These are phyloP conservation scores for Proctacanthus coquilletti DNA, from an alignment of 1,140 invertebrate species.

Conservation along the genomic window DNA sequence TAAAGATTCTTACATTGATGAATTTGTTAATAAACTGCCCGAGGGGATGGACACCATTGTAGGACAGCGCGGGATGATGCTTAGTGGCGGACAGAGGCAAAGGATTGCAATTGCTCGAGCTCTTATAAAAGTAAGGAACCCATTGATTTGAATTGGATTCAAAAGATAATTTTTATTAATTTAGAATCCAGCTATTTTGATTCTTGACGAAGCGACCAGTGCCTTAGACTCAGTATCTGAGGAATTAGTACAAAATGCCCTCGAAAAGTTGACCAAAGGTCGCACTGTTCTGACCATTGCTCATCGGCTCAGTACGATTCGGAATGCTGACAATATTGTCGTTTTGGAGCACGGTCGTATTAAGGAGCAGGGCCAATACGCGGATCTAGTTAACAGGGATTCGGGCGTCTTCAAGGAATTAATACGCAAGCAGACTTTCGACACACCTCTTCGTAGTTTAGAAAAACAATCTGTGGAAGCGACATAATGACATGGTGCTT, in stretches of 20 bases:
- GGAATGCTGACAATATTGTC: slow-evolving; percentile 77
- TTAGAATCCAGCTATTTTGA: slow-evolving; percentile 66
- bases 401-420: slow-evolving; percentile 46
- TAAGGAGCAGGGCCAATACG: slow-evolving; percentile 69
- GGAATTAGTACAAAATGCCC: slow-evolving; percentile 68
- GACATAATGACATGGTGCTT: too few species aligned
- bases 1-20: slow-evolving; percentile 61
- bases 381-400: slow-evolving; percentile 41
- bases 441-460: too few species aligned
- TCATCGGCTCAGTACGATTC: slow-evolving; percentile 82
- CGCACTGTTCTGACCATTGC: slow-evolving; percentile 86
- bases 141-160: slow-evolving; percentile 1
- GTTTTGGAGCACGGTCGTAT: slow-evolving; percentile 72
- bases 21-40: slow-evolving; percentile 59
- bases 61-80: slow-evolving; percentile 63
- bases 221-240: slow-evolving; percentile 86
- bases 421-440: slow-evolving; percentile 49
- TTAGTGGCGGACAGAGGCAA: slow-evolving; percentile 78
- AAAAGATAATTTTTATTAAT: slow-evolving; percentile 19
- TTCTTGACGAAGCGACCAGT: slow-evolving; percentile 82
- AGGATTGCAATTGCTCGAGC: slow-evolving; percentile 81
- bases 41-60: slow-evolving; percentile 61
- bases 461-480: too few species aligned
- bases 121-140: slow-evolving; percentile 53
- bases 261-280: slow-evolving; percentile 66